Conservation (phyloP, 2,113 vertebrate species). For the Colius striatus region DNA sequence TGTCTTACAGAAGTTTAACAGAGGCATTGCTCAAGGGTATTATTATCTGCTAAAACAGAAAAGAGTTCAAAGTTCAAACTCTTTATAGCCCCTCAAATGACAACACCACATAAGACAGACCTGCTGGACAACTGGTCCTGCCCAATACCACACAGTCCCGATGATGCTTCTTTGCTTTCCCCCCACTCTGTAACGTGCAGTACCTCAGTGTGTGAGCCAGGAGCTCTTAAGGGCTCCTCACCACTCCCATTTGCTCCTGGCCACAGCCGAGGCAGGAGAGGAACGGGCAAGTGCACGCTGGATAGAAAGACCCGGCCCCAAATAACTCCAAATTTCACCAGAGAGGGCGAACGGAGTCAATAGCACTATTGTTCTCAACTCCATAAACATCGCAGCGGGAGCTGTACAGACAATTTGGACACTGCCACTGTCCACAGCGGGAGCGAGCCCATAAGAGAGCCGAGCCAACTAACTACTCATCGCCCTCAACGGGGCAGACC, state of each 20-base stretch:
- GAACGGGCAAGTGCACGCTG: rapidly evolving
- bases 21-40: neutral
- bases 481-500: rapidly evolving
- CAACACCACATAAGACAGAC: neutral
- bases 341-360: rapidly evolving
- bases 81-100: neutral
- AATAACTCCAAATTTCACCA: neutral
- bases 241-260: neutral
- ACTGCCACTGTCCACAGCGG: neutral
- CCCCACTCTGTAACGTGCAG: rapidly evolving
- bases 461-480: neutral
- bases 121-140: neutral
- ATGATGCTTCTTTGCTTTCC: neutral
- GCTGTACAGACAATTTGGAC: neutral
- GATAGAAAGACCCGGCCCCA: neutral
- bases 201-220: no score
- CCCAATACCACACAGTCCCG: neutral
- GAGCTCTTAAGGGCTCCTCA: neutral
- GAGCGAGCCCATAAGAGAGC: neutral
- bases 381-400: neutral
- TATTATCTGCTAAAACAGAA: neutral
- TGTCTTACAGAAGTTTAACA: neutral
- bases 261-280: neutral
- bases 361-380: neutral
- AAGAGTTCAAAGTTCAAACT: neutral